Conservation (phyloP, 2,797 vertebrate genomes). For the Hylomyscus alleni region DNA sequence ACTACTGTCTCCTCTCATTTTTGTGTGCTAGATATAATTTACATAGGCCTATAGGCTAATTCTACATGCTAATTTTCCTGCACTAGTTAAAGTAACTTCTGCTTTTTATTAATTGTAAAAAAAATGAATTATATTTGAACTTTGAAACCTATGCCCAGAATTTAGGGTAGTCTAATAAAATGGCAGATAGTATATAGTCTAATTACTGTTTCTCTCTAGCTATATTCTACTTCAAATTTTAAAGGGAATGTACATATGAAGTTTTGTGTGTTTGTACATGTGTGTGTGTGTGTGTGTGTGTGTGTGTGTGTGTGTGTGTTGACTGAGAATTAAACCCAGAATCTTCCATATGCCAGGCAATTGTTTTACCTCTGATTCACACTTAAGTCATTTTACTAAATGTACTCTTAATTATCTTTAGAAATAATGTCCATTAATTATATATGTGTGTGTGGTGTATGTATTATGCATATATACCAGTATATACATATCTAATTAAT, state of each 20-base stretch:
- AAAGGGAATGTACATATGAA: background rate
- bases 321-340: background rate
- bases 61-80: background rate
- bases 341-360: background rate
- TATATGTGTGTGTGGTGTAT: background rate
- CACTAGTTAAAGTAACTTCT: background rate
- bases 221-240: background rate
- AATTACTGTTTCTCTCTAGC: background rate
- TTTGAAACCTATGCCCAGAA: background rate
- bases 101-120: conserved; percentile 13
- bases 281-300: background rate
- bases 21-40: conserved; percentile 11
- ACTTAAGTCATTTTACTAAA: background rate
- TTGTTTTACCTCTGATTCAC: background rate
- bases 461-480: background rate
- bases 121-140: conserved; percentile 19
- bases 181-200: background rate
- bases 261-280: background rate
- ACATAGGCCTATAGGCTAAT: conserved; percentile 10
- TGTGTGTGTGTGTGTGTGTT: background rate
- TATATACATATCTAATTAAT: background rate
- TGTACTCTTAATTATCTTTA: background rate
- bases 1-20: conserved; percentile 3
- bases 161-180: background rate
- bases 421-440: background rate